phyloP scores from a whole-genome alignment of 2,113 vertebrate genomes.

The Pagrus major region DNA sequence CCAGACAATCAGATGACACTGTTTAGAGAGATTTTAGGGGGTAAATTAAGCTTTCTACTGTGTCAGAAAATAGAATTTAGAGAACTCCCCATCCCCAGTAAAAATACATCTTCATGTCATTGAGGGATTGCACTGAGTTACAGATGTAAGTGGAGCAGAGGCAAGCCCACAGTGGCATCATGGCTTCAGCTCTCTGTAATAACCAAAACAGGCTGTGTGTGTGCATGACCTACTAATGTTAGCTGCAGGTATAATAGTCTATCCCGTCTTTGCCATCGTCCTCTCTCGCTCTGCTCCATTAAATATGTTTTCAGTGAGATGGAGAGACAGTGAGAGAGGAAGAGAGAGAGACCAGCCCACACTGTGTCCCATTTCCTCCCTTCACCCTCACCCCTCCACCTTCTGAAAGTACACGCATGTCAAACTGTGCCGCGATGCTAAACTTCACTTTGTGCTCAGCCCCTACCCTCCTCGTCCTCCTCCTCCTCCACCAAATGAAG shows the following conservation, averaged over 20 bases:
- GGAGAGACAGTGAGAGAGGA: not conserved
- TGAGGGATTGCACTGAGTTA: not conserved
- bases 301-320: not conserved
- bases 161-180: slow-evolving; percentile 2
- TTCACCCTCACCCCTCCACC: slow-evolving; percentile 7
- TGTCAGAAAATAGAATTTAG: slow-evolving; percentile 10
- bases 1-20: not conserved
- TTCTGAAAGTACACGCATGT: not conserved
- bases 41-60: slow-evolving; percentile 14
- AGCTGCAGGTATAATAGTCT: slow-evolving; percentile 49
- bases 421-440: slow-evolving; percentile 9
- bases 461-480: not conserved
- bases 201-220: not conserved
- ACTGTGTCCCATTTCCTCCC: slow-evolving; percentile 22
- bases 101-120: too few species aligned
- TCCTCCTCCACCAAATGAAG: slow-evolving; percentile 17
- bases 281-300: slow-evolving; percentile 3
- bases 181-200: slow-evolving; percentile 1
- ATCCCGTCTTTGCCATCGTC: slow-evolving; percentile 9
- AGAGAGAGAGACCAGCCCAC: not conserved
- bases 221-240: slow-evolving; percentile 50
- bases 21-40: not conserved
- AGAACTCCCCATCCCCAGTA: slow-evolving; percentile 1
- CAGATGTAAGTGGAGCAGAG: slow-evolving; percentile 32
- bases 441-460: slow-evolving; percentile 3